Base-by-base conservation (phyloP, 2,888 invertebrate genomes). In the Maniola hyperantus region DNA sequence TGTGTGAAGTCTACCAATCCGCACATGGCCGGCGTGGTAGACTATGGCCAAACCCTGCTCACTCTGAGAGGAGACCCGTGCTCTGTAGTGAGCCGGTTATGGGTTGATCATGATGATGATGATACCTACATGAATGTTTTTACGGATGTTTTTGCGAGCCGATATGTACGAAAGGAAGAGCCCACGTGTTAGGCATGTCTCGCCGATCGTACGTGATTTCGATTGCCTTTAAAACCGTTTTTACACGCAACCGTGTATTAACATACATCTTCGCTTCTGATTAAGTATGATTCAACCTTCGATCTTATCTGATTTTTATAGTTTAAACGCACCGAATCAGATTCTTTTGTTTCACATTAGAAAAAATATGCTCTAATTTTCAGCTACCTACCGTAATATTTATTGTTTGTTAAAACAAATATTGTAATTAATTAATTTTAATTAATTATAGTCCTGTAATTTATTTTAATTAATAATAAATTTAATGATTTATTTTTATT, bases 81-180 rank as follows among this genome's bases (percentile, higher is more conserved):
- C n/a, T n/a, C n/a, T n/a, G n/a, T n/a, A n/a, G n/a, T n/a, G n/a
- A n/a, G n/a, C n/a, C n/a, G n/a, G n/a, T n/a, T n/a, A n/a, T n/a
- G n/a, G n/a, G n/a, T n/a, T n/a, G n/a, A n/a, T n/a, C n/a, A n/a
- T n/a, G n/a, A n/a, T n/a, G n/a, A n/a, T n/a, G n/a, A n/a, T n/a
- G n/a, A n/a, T n/a, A n/a, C n/a, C n/a, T n/a, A n/a, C n/a, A n/a
- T n/a, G n/a, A n/a, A n/a, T n/a, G 68, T 68, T 70, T 68, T 65
- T 76, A 83, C 88, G 90, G 90, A 90, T 90, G 90, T 90, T 90
- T 88, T 76, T 73, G 75, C 84, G 80, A 81, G 78, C 83, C 83
- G 68, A 46, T 70, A 75, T 58, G 71, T 72, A 72, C 73, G 66
- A 77, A 78, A 84, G 83, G 85, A 83, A 83, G 77, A 75, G 67